Conservation (phyloP, 2,888 invertebrate species). For the Papilio gigon region DNA sequence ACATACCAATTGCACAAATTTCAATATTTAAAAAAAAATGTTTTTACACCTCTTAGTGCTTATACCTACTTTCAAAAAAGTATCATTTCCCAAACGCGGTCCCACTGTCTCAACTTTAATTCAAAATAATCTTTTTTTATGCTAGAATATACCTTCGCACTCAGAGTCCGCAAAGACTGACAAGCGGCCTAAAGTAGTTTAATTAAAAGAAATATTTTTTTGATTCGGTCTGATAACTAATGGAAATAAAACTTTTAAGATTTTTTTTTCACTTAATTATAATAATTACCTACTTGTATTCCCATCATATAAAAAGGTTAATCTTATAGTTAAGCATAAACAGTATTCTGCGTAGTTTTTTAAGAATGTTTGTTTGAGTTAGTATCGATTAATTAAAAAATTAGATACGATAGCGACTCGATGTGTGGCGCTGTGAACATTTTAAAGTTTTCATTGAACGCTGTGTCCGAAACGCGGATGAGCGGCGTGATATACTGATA, state of each 20-base stretch:
- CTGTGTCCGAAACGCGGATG: conserved; percentile 70
- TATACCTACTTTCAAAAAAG: too few species aligned
- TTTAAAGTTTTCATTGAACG: conserved; percentile 67
- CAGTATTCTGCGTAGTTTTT: too few species aligned
- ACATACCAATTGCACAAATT: not conserved
- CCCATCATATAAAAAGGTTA: not conserved
- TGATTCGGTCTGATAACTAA: conserved; percentile 9
- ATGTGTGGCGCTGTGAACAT: conserved; percentile 55
- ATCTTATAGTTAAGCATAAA: not conserved
- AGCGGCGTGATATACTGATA: conserved; percentile 76
- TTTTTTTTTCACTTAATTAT: not conserved
- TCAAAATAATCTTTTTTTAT: not conserved
- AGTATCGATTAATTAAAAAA: conserved; percentile 18
- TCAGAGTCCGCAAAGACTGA: not conserved
- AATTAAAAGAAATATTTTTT: conserved; percentile 7
- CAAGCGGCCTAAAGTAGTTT: not conserved
- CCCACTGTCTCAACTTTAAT: not conserved
- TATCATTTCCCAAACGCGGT: too few species aligned
- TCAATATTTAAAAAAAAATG: not conserved
- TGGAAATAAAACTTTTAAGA: not conserved
- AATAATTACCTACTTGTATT: conserved; percentile 9
- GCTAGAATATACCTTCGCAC: not conserved
- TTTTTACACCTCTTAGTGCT: too few species aligned
- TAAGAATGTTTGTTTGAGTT: too few species aligned
- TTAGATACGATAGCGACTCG: conserved; percentile 63